Evolutionary conservation across 2,797 vertebrate genomes (phyloP), one percentile per base, ranked within the genome.

Genomic region (Eutrigla gurnardus): DNA sequence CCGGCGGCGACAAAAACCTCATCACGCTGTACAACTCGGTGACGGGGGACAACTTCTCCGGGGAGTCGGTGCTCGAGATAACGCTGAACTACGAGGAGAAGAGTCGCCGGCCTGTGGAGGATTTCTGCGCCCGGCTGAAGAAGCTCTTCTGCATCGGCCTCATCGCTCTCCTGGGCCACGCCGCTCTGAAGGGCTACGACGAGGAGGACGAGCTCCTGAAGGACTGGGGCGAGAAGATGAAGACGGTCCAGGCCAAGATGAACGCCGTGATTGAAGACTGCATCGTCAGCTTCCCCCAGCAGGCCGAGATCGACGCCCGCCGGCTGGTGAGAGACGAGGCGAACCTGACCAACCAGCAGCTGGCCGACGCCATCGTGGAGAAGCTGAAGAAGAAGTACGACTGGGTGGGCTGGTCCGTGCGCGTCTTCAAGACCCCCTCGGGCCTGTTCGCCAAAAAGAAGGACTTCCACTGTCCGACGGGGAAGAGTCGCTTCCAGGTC

Each of bases 341-440:
- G 0, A 57, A 46, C 14, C 45, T 88, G 4, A 92, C 47, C 81
- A 91, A 88, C 88, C 91, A 95, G 85, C 80, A 94, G 81, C 80
- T 95, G 6, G 93, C 94, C 0, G 89, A 94, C 2, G 74, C 84
- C 0, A 57, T 95, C 55, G 5, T 95, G 3, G 90, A 93, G 50
- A 84, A 82, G 5, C 73, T 96, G 0, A 93, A 89, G 85, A 91
- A 77, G 81, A 95, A 95, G 80, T 95, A 93, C 0, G 93, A 96
- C 89, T 95, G 94, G 94, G 93, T 96, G 77, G 71, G 75, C 77
- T 96, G 95, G 95, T 95, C 94, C 0, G 93, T 95, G 72, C 91
- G 94, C 0, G 12, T 95, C 0, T 96, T 93, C 85, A 82, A 17
- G 70, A 58, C 91, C 0, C 94, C 93, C 0, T 55, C 83, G 0